phyloP scores from a whole-genome alignment of 2,888 invertebrate species.

The Parnassius apollo region DNA sequence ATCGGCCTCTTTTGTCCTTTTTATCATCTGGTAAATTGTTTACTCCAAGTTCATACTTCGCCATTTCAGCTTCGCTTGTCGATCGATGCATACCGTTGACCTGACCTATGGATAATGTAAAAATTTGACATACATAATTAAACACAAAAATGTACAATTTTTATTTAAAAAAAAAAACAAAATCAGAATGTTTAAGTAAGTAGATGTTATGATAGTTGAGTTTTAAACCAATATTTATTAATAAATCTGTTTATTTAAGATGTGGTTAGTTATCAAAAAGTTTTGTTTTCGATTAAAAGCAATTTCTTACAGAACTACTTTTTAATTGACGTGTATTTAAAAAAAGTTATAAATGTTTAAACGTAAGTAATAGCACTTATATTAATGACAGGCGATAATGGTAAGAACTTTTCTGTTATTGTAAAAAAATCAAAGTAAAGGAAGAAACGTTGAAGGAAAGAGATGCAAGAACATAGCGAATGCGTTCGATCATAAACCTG shows the following conservation, averaged over 20 bases:
- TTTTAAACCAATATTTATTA: too few relatives aligned
- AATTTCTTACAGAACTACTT: background rate
- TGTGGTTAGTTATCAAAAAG: background rate
- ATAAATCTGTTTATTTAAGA: background rate
- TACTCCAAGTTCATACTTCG: conserved; percentile 83
- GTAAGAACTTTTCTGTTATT: background rate
- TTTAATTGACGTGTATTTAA: too few relatives aligned
- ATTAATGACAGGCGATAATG: background rate
- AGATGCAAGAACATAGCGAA: conserved; percentile 24
- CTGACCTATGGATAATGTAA: conserved; percentile 47
- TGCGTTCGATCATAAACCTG: conserved; percentile 47
- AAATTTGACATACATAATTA: too few relatives aligned
- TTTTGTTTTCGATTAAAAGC: background rate
- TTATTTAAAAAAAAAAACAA: too few relatives aligned
- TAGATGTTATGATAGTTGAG: too few relatives aligned
- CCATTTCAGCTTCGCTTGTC: conserved; percentile 89
- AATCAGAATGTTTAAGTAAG: too few relatives aligned
- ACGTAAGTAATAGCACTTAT: background rate
- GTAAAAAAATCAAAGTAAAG: conserved; percentile 6
- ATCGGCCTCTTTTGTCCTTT: conserved; percentile 90
- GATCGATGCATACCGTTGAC: conserved; percentile 84
- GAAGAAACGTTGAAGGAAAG: conserved; percentile 9
- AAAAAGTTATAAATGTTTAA: too few relatives aligned
- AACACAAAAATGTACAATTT: too few relatives aligned
- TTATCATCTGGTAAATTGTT: conserved; percentile 77